A percentile compares a stretch with the other conserved stretches of the same genome.
Conservation (phyloP, 2,797 vertebrate genomes). For the Ciconia nigra region DNA sequence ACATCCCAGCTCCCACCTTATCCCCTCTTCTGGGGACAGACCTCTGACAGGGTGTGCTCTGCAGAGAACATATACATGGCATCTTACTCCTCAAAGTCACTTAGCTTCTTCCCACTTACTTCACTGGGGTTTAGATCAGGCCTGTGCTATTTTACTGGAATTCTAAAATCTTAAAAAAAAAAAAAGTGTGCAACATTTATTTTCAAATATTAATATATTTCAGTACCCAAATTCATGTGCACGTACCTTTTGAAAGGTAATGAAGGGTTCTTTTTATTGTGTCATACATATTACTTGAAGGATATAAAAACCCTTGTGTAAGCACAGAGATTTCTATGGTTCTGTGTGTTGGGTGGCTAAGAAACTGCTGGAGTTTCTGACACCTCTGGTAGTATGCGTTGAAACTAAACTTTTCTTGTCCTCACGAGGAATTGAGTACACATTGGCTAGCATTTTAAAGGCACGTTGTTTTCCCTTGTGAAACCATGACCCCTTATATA, state of each 20-base stretch:
- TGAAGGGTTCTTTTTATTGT: background rate
- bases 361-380: background rate
- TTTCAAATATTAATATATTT: background rate
- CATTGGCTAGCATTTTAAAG: background rate
- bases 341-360: fast-evolving
- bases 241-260: background rate
- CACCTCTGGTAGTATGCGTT: background rate
- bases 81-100: background rate
- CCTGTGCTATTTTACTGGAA: background rate
- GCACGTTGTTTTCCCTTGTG: background rate
- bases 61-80: background rate
- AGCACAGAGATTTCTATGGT: background rate
- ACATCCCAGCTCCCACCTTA: background rate
- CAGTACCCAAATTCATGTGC: background rate
- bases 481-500: background rate
- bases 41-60: background rate
- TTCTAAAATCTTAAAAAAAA: background rate
- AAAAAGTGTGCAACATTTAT: background rate
- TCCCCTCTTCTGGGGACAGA: background rate
- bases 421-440: background rate
- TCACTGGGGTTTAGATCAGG: background rate
- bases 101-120: background rate
- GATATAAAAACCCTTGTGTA: background rate
- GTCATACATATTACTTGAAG: background rate
- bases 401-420: background rate